Percentiles rank a stretch among this genome's conserved stretches.
Conservation (phyloP, 1,140 invertebrate genomes). For the Penaeus indicus region DNA sequence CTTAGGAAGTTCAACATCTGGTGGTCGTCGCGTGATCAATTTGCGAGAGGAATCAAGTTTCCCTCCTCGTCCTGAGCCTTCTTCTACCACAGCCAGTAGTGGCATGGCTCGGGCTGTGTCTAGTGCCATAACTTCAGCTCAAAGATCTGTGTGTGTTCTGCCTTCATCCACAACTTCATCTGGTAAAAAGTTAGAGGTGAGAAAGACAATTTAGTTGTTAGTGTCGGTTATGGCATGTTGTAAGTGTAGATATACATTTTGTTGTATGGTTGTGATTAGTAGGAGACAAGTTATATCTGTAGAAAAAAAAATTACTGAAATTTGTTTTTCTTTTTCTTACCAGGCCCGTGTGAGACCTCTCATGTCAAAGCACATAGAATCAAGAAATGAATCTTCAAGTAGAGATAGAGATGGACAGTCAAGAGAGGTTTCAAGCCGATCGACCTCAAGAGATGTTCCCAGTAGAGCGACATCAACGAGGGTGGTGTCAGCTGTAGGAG, state of each 20-base stretch:
- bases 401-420: neutral
- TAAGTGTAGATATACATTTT: too few species aligned
- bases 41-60: conserved; percentile 61
- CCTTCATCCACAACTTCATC: conserved; percentile 33
- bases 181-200: conserved; percentile 64
- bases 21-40: conserved; percentile 57
- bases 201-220: neutral
- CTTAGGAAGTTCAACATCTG: conserved; percentile 5
- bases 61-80: conserved; percentile 39
- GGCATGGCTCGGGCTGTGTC: conserved; percentile 51
- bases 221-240: neutral
- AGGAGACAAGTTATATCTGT: neutral
- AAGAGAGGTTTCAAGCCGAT: neutral
- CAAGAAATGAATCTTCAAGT: conserved; percentile 33
- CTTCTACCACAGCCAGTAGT: neutral
- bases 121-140: conserved; percentile 59
- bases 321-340: neutral
- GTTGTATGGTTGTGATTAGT: too few species aligned
- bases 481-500: conserved; percentile 41
- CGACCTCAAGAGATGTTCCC: neutral
- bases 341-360: conserved; percentile 60
- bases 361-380: conserved; percentile 52
- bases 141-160: conserved; percentile 50
- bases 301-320: neutral
- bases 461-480: neutral